A percentile compares a stretch with the other conserved stretches of the same genome.
Conservation (phyloP, 2,113 vertebrate genomes). For the Actenoides hombroni region DNA sequence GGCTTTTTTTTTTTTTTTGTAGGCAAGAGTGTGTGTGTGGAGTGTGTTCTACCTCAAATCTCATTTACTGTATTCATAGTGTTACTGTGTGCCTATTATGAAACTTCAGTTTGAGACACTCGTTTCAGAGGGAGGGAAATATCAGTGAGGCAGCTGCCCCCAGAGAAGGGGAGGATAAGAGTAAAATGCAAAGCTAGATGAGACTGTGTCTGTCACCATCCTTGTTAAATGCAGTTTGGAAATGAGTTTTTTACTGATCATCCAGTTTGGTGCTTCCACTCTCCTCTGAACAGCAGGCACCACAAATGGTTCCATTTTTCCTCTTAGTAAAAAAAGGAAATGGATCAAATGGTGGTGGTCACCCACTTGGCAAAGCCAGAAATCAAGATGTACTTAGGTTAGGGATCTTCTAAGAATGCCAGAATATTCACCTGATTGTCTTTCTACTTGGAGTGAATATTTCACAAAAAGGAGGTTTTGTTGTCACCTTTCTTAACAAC, state of each 20-base stretch:
- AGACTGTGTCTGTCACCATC: neutral
- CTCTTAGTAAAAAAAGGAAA: neutral
- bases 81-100: neutral
- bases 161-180: neutral
- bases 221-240: neutral
- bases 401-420: neutral
- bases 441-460: neutral
- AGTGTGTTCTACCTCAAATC: neutral
- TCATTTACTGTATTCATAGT: neutral
- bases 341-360: neutral
- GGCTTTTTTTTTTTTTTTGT: neutral
- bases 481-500: neutral
- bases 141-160: neutral
- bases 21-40: neutral
- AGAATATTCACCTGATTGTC: neutral
- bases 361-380: neutral
- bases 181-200: neutral
- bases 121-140: neutral
- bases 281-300: neutral
- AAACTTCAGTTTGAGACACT: neutral
- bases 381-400: neutral
- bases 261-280: neutral
- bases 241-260: neutral
- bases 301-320: neutral
- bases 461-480: neutral